A percentile compares a stretch with the other conserved stretches of the same genome.
Conservation (phyloP, 2,797 vertebrate species). For the Chanos chanos region DNA sequence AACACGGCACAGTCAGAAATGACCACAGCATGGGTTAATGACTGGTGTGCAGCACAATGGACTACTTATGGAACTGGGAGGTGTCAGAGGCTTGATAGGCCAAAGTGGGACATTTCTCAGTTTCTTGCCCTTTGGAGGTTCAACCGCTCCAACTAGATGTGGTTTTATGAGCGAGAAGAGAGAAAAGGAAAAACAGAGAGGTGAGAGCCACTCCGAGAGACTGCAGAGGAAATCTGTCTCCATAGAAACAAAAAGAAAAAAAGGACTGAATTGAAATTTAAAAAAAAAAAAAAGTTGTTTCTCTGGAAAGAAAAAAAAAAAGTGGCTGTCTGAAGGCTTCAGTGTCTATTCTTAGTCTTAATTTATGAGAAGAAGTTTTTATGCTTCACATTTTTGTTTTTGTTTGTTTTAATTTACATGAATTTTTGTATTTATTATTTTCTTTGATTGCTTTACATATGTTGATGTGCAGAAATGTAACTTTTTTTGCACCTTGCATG, state of each 20-base stretch:
- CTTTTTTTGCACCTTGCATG: constrained; percentile 63
- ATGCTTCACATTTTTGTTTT: constrained; percentile 39
- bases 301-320: constrained; percentile 28
- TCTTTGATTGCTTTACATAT: constrained; percentile 62
- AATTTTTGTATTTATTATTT: constrained; percentile 72
- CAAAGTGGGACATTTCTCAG: too few species aligned
- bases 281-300: constrained; percentile 17
- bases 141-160: too few species aligned
- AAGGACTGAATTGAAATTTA: constrained; percentile 18
- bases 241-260: constrained; percentile 40
- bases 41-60: too few species aligned
- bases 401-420: constrained; percentile 49
- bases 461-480: constrained; percentile 46
- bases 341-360: constrained; percentile 64
- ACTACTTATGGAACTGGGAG: too few species aligned
- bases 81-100: too few species aligned
- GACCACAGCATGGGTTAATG: too few species aligned
- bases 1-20: too few species aligned
- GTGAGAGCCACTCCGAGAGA: constrained; percentile 39
- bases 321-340: constrained; percentile 53
- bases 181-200: constrained; percentile 11
- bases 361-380: constrained; percentile 60
- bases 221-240: constrained; percentile 31
- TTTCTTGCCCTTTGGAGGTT: too few species aligned
- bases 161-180: too few species aligned